A percentile compares a stretch with the other conserved stretches of the same genome.
These are phyloP conservation scores for Sinocyclocheilus grahami DNA, from an alignment of 2,113 vertebrate species.

Conservation along the genomic window DNA sequence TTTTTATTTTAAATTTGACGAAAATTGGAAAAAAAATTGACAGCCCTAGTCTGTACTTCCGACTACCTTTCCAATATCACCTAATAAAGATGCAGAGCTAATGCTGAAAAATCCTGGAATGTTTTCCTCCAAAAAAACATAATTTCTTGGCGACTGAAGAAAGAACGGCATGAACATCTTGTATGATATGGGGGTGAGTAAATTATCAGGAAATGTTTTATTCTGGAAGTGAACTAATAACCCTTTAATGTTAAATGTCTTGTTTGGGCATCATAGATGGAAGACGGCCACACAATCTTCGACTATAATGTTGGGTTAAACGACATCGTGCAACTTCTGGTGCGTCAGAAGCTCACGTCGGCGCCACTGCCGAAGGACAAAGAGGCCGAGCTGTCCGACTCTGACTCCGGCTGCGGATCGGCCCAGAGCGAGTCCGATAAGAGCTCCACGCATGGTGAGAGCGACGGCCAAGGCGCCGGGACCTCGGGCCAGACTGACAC, in stretches of 20 bases:
- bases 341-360: constrained; percentile 76
- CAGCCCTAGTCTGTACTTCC: too few relatives aligned
- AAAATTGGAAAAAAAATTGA: too few relatives aligned
- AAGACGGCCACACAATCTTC: constrained; percentile 93
- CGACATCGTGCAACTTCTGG: constrained; percentile 91
- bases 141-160: too few relatives aligned
- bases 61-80: too few relatives aligned
- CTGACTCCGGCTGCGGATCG: constrained; percentile 90
- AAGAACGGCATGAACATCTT: too few relatives aligned
- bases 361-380: constrained; percentile 76
- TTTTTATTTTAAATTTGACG: too few relatives aligned
- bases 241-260: background rate
- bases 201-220: too few relatives aligned
- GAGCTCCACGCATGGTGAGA: constrained; percentile 86
- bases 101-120: too few relatives aligned
- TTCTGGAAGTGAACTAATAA: too few relatives aligned
- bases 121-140: too few relatives aligned
- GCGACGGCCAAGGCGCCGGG: constrained; percentile 74
- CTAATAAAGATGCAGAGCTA: too few relatives aligned
- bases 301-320: constrained; percentile 93
- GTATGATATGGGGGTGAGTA: too few relatives aligned
- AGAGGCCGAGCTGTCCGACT: constrained; percentile 90
- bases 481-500: constrained; percentile 66
- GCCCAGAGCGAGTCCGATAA: constrained; percentile 93
- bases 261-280: constrained; percentile 80